phyloP scores from a whole-genome alignment of 2,113 vertebrate species.

The Cynocephalus volans region DNA sequence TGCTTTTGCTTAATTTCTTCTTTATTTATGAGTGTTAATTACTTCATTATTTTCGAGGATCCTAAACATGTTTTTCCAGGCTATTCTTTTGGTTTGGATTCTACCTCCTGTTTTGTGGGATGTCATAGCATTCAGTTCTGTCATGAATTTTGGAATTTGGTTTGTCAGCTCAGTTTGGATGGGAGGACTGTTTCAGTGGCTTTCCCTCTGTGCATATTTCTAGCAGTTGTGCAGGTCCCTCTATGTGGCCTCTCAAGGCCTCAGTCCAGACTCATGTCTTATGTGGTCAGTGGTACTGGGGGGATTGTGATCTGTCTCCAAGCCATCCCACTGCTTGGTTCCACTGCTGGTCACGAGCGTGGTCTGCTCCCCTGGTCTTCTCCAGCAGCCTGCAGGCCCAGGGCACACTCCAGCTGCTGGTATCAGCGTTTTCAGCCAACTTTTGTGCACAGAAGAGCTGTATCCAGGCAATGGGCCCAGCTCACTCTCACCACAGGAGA shows the following conservation, averaged over 20 bases:
- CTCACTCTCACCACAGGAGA: not conserved
- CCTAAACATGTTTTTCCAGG: not conserved
- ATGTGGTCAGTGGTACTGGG: not conserved
- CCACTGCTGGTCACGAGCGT: not conserved
- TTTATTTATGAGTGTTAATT: not conserved
- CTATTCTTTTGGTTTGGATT: not conserved
- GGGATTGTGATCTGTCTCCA: not conserved
- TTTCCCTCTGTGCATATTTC: not conserved
- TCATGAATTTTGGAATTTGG: not conserved
- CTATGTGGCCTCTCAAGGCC: not conserved
- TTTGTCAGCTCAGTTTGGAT: no score
- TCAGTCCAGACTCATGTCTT: not conserved
- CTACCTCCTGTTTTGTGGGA: not conserved
- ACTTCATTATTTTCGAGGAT: not conserved
- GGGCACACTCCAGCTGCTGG: not conserved
- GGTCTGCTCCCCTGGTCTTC: not conserved
- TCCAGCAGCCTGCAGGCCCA: accelerated
- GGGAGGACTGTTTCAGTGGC: not conserved
- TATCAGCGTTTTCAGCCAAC: not conserved
- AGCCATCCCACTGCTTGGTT: not conserved
- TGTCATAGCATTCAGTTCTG: not conserved
- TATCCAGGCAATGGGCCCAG: not conserved
- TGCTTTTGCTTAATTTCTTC: not conserved
- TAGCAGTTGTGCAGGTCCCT: not conserved
- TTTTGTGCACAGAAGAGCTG: not conserved